These are phyloP conservation scores for Eulemur rubriventer DNA, from an alignment of 2,797 vertebrate species.

Conservation along the genomic window DNA sequence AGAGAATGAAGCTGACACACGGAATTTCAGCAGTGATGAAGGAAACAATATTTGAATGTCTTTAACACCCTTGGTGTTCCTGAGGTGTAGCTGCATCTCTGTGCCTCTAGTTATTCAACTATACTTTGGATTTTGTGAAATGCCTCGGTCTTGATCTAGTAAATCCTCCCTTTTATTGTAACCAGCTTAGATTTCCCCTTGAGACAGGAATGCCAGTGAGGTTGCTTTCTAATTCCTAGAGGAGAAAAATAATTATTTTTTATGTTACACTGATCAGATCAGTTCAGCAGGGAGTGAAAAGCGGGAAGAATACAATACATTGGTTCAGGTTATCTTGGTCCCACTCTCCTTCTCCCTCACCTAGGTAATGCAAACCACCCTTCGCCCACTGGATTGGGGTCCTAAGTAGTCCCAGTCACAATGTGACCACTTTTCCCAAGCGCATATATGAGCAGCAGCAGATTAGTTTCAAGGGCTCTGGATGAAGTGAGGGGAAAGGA, in stretches of 20 bases:
- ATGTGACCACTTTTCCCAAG: neutral
- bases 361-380: neutral
- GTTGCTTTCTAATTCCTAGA: slow-evolving; percentile 11
- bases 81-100: neutral
- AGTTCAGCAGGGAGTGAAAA: slow-evolving; percentile 3
- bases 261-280: neutral
- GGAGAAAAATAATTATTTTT: neutral
- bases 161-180: neutral
- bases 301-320: neutral
- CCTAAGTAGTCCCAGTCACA: neutral
- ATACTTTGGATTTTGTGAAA: slow-evolving; percentile 29
- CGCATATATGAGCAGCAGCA: neutral
- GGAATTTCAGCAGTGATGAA: neutral
- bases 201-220: neutral
- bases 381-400: neutral
- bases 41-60: neutral
- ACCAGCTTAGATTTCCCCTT: slow-evolving; percentile 6
- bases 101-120: neutral
- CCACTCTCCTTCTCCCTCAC: neutral
- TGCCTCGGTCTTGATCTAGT: neutral
- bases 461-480: slow-evolving; percentile 34
- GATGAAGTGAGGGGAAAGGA: slow-evolving; percentile 46
- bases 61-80: neutral
- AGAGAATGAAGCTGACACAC: neutral
- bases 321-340: neutral